Percentiles rank a stretch among this genome's conserved stretches.
phyloP scores from a whole-genome alignment of 2,888 invertebrate genomes.

The Calliopum simillimum region DNA sequence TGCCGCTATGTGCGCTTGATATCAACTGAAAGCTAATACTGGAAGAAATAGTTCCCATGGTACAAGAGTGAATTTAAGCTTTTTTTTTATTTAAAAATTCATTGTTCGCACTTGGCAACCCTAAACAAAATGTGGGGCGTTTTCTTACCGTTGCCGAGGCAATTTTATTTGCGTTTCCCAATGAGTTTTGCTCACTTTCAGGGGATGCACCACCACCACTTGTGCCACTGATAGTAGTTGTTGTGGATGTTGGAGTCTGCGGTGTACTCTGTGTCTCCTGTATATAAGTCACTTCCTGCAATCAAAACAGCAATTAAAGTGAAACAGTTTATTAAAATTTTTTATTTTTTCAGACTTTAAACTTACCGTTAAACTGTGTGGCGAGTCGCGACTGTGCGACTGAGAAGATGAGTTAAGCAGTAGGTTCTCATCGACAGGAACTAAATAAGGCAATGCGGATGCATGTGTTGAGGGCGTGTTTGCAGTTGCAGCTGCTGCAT shows the following conservation, averaged over 20 bases:
- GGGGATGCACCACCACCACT: constrained; percentile 60
- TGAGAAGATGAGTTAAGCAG: constrained; percentile 70
- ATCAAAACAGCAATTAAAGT: constrained; percentile 7
- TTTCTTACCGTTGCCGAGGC: constrained; percentile 89
- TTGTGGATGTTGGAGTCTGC: constrained; percentile 69
- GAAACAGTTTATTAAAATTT: background rate
- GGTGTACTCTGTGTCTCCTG: constrained; percentile 65
- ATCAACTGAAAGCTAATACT: no score
- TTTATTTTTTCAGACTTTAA: background rate
- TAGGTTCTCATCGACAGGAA: constrained; percentile 77
- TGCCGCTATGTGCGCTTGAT: background rate
- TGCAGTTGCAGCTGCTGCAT: constrained; percentile 52
- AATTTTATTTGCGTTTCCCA: constrained; percentile 74
- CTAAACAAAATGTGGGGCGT: constrained; percentile 28
- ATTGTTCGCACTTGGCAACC: constrained; percentile 3
- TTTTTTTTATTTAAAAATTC: no score
- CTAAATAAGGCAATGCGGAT: constrained; percentile 72
- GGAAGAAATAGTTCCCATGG: no score
- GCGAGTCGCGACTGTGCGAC: constrained; percentile 73
- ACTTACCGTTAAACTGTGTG: constrained; percentile 78
- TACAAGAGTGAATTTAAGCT: no score
- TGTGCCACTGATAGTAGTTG: constrained; percentile 67
- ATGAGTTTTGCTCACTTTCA: constrained; percentile 57
- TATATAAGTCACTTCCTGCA: constrained; percentile 66
- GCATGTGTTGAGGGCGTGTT: constrained; percentile 67